These are phyloP conservation scores for Nezara viridula DNA, from an alignment of 2,888 invertebrate species.

Conservation along the genomic window DNA sequence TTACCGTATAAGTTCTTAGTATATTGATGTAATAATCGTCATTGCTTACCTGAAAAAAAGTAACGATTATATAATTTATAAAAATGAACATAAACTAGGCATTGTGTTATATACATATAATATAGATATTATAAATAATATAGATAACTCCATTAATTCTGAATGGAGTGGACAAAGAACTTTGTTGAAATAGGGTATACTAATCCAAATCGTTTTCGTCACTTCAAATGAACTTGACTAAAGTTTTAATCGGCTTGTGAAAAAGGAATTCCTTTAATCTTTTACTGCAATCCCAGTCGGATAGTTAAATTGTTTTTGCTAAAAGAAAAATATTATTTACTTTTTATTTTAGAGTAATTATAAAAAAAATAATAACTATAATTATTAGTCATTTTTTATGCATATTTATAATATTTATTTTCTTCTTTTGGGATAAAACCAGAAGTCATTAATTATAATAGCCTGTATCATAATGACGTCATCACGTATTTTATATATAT, in stretches of 20 bases:
- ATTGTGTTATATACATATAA: too few relatives aligned
- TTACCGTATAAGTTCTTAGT: not conserved
- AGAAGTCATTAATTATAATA: too few relatives aligned
- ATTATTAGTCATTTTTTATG: not conserved
- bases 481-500: too few relatives aligned
- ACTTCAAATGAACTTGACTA: not conserved
- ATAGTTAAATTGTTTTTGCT: not conserved
- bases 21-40: not conserved
- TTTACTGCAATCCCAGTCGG: not conserved
- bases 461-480: too few relatives aligned
- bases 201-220: conserved; percentile 8
- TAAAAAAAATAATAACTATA: not conserved
- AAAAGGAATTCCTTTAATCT: conserved; percentile 3
- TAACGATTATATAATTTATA: not conserved
- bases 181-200: not conserved
- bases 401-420: not conserved
- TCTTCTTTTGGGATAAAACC: too few relatives aligned
- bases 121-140: too few relatives aligned
- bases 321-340: not conserved
- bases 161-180: not conserved
- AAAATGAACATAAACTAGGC: too few relatives aligned
- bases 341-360: not conserved
- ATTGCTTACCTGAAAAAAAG: not conserved
- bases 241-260: conserved; percentile 31
- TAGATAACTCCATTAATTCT: not conserved